Evolutionary conservation across 2,797 vertebrate genomes (phyloP).

Genomic region (Bothrops alternatus): DNA sequence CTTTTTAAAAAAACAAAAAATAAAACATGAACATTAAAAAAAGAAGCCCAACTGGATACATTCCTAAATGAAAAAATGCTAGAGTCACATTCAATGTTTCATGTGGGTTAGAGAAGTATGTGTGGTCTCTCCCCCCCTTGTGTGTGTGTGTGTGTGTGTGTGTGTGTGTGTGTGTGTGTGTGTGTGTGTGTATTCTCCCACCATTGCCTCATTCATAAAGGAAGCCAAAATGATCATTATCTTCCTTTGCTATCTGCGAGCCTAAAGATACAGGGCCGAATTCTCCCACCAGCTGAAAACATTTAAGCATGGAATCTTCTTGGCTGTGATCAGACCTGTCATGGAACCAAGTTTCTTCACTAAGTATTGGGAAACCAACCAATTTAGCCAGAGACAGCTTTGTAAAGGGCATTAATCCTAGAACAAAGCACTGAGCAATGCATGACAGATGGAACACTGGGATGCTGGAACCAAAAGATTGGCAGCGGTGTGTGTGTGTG

Average conservation of each 20-base stretch:
- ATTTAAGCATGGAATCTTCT: not conserved
- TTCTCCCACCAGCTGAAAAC: not conserved
- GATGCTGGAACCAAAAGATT: slow-evolving; percentile 18
- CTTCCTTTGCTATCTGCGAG: not conserved
- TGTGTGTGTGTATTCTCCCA: not conserved
- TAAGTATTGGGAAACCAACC: slow-evolving; percentile 29
- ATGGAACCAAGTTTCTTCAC: slow-evolving; percentile 4
- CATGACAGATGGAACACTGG: slow-evolving; percentile 38
- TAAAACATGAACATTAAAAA: not conserved
- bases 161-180: too few species aligned
- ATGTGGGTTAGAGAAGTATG: not conserved
- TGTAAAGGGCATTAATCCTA: slow-evolving; percentile 22
- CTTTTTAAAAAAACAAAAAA: not conserved
- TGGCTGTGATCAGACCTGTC: not conserved
- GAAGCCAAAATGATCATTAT: not conserved
- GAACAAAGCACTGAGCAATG: slow-evolving; percentile 36
- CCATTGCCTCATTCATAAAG: not conserved
- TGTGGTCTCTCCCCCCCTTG: not conserved
- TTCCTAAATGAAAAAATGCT: not conserved
- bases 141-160: too few species aligned
- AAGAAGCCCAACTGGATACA: not conserved
- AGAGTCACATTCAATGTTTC: not conserved
- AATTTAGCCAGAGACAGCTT: slow-evolving; percentile 13
- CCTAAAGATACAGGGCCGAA: not conserved
- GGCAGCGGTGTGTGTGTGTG: not conserved